Evolutionary conservation across 1,140 invertebrate genomes (phyloP).

Genomic region (Drosophila miranda): DNA sequence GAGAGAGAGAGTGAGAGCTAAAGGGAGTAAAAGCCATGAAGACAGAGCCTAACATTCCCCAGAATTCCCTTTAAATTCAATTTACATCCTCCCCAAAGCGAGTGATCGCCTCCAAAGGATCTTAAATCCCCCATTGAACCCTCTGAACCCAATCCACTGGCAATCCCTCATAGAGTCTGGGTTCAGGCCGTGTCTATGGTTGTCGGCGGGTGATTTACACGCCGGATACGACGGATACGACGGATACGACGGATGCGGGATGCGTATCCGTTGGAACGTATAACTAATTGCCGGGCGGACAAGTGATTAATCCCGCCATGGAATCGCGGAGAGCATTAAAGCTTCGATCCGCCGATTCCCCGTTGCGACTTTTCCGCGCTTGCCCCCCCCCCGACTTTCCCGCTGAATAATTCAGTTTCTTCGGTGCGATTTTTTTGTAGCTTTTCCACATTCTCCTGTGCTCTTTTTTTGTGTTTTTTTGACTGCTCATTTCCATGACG

Average conservation of each 20-base stretch:
- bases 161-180: too few species aligned
- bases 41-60: too few species aligned
- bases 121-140: too few species aligned
- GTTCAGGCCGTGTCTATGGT: too few species aligned
- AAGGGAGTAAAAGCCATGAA: too few species aligned
- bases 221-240: too few species aligned
- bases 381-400: constrained; percentile 10
- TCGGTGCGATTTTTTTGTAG: constrained; percentile 24
- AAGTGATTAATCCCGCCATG: constrained; percentile 21
- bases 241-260: background rate
- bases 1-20: too few species aligned
- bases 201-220: constrained; percentile 22
- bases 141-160: too few species aligned
- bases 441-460: constrained; percentile 34
- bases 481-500: constrained; percentile 79
- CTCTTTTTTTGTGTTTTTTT: constrained; percentile 18
- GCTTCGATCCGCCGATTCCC: constrained; percentile 33
- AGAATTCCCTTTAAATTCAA: too few species aligned
- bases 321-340: constrained; percentile 23
- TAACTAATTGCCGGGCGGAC: constrained; percentile 40
- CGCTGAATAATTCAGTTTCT: constrained; percentile 15
- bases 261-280: constrained; percentile 16
- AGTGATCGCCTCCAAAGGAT: too few species aligned
- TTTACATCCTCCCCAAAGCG: too few species aligned
- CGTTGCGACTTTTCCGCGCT: constrained; percentile 22